Evolutionary conservation across 53 echinoderm and acorn worm genomes (phyloP).

Genomic region (Antedon mediterranea): DNA sequence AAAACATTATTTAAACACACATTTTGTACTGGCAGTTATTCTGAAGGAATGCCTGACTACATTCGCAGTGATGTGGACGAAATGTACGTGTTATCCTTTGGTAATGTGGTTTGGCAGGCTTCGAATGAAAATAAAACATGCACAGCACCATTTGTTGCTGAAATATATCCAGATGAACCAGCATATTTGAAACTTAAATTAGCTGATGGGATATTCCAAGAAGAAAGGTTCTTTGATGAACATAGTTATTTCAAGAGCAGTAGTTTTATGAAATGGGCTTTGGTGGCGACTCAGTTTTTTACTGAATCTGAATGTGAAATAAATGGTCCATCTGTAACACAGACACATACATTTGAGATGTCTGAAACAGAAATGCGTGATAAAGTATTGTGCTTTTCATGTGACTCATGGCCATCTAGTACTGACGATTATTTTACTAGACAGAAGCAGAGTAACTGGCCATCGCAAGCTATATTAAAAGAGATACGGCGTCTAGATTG

Average conservation of each 20-base stretch:
- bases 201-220: no score
- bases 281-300: no score
- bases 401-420: neutral
- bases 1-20: no score
- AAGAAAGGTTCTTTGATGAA: no score
- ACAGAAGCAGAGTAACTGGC: neutral
- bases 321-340: neutral
- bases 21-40: neutral
- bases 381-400: neutral
- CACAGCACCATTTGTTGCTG: neutral
- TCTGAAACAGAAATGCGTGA: neutral
- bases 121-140: neutral
- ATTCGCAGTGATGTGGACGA: neutral
- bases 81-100: neutral
- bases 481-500: neutral
- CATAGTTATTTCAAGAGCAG: no score
- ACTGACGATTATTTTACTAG: neutral
- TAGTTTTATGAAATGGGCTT: no score
- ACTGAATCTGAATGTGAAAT: no score
- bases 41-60: neutral
- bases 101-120: neutral
- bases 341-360: neutral
- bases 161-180: no score
- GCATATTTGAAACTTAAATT: no score
- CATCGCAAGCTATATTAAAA: neutral